A percentile compares a stretch with the other conserved stretches of the same genome.
Evolutionary conservation across 2,888 invertebrate species (phyloP).

Genomic region (Acleris cristana): DNA sequence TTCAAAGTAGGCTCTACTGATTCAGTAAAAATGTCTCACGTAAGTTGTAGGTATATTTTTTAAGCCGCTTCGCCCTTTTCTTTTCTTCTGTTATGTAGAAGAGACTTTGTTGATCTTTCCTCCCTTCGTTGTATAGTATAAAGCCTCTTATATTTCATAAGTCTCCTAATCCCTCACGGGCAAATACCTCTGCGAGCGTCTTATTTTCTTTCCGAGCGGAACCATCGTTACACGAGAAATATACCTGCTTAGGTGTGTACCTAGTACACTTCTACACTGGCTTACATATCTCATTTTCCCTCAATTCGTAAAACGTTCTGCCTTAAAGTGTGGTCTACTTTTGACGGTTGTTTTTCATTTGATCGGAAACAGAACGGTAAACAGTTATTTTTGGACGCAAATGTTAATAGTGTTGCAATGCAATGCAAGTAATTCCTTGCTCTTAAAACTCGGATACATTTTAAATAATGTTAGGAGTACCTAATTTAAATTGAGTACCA

Average conservation of each 20-base stretch:
- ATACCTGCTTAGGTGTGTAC: no score
- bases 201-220: background rate
- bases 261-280: background rate
- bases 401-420: slow-evolving; percentile 20
- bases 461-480: no score
- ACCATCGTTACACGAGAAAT: no score
- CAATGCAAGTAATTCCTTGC: background rate
- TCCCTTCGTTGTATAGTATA: no score
- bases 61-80: no score
- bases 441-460: background rate
- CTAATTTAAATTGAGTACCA: no score
- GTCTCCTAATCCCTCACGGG: slow-evolving; percentile 47
- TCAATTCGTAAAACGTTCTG: background rate
- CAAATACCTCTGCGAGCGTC: slow-evolving; percentile 39
- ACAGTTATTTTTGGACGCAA: background rate
- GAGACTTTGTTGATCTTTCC: no score
- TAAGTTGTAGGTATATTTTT: no score
- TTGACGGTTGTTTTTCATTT: no score
- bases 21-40: no score
- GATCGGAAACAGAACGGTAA: background rate
- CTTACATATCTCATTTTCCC: background rate
- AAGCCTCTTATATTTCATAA: slow-evolving; percentile 9
- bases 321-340: no score
- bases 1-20: slow-evolving; percentile 3
- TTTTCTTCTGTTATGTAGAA: no score